phyloP scores from a whole-genome alignment of 2,113 vertebrate species.

The Beaufortia kweichowensis region DNA sequence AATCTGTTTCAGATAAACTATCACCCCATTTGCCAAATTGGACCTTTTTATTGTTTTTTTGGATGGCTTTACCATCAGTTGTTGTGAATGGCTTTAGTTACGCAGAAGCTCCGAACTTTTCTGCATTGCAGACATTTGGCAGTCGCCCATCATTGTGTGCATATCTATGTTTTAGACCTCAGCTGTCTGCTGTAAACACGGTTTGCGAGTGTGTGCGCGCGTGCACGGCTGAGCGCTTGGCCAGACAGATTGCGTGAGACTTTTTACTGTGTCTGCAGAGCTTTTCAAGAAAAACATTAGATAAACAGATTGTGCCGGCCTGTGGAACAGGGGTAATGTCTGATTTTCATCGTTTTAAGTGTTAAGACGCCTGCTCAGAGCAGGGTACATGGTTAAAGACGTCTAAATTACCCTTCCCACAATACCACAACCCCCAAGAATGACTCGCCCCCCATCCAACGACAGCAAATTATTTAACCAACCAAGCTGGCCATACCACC shows the following conservation, averaged over 20 bases:
- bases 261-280: slow-evolving; percentile 64
- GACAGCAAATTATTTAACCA: slow-evolving; percentile 67
- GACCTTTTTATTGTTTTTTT: slow-evolving; percentile 52
- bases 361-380: slow-evolving; percentile 62
- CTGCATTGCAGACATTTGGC: slow-evolving; percentile 34
- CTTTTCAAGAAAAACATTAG: slow-evolving; percentile 70
- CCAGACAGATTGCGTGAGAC: slow-evolving; percentile 65
- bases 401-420: slow-evolving; percentile 67
- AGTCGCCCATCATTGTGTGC: slow-evolving; percentile 37
- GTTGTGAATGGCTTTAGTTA: slow-evolving; percentile 56
- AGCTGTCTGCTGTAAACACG: slow-evolving; percentile 50
- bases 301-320: slow-evolving; percentile 68
- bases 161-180: slow-evolving; percentile 41
- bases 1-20: slow-evolving; percentile 66
- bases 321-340: slow-evolving; percentile 48
- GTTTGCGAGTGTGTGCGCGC: slow-evolving; percentile 29
- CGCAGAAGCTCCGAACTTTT: slow-evolving; percentile 38
- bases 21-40: slow-evolving; percentile 54
- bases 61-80: slow-evolving; percentile 54
- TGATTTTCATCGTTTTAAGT: slow-evolving; percentile 51
- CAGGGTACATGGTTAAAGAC: slow-evolving; percentile 62
- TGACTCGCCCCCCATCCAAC: slow-evolving; percentile 58
- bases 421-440: slow-evolving; percentile 71
- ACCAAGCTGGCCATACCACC: slow-evolving; percentile 50
- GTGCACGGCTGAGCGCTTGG: slow-evolving; percentile 51